phyloP scores from a whole-genome alignment of 2,888 invertebrate species.

The Molanna angustata region DNA sequence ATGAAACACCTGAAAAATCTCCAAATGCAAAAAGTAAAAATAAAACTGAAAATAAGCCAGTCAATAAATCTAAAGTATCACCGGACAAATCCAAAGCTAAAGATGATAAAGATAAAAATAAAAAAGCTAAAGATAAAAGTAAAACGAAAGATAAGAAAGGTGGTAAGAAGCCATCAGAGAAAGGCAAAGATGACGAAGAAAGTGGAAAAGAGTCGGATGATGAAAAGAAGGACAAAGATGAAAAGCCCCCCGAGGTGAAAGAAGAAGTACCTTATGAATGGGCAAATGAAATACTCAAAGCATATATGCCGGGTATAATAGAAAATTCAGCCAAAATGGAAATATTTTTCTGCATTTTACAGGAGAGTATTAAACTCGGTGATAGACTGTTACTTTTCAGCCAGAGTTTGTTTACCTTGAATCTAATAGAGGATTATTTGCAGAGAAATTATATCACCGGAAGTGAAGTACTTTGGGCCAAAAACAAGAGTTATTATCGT shows the following conservation, averaged over 20 bases:
- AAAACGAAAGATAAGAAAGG: conserved; percentile 44
- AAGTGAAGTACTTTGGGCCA: conserved; percentile 74
- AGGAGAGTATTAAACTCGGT: conserved; percentile 81
- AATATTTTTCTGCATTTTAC: conserved; percentile 86
- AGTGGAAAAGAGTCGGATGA: conserved; percentile 53
- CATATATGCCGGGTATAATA: conserved; percentile 83
- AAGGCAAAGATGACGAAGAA: conserved; percentile 50
- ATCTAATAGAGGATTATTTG: conserved; percentile 92
- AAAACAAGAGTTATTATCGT: conserved; percentile 88
- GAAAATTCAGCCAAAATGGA: conserved; percentile 96
- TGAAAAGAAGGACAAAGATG: conserved; percentile 59
- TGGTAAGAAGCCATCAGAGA: conserved; percentile 49
- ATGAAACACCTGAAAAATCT: conserved; percentile 18
- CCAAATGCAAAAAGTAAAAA: conserved; percentile 35
- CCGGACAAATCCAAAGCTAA: conserved; percentile 29
- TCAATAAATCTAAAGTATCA: too few species aligned
- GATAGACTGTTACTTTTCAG: conserved; percentile 94
- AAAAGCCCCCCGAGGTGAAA: conserved; percentile 70
- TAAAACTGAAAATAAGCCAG: conserved; percentile 5
- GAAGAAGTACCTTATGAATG: conserved; percentile 87
- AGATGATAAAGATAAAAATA: conserved; percentile 38
- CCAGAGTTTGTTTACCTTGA: conserved; percentile 92
- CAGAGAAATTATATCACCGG: conserved; percentile 69
- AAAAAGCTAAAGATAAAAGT: conserved; percentile 43
- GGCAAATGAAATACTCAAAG: conserved; percentile 80